Percentiles rank a stretch among this genome's conserved stretches.
These are phyloP conservation scores for Pipistrellus kuhlii DNA, from an alignment of 2,797 vertebrate species.

Conservation along the genomic window DNA sequence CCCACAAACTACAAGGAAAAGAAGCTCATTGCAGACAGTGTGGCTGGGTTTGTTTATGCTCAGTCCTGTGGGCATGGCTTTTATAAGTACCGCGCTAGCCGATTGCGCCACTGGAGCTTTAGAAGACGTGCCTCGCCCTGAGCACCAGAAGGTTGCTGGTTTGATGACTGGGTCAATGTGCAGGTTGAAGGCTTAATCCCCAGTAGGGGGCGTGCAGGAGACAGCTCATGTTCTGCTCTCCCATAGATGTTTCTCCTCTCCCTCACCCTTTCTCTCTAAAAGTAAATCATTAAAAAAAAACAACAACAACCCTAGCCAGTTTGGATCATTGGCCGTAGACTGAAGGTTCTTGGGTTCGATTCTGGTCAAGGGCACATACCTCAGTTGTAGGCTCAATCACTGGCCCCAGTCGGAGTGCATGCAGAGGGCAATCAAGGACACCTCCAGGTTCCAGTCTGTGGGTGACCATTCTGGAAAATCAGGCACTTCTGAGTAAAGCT, in stretches of 20 bases:
- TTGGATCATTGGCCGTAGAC: no score
- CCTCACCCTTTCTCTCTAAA: neutral
- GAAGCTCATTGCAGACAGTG: neutral
- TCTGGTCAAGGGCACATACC: neutral
- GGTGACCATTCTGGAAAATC: neutral
- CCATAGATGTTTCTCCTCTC: neutral
- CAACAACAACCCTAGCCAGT: no score
- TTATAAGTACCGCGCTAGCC: neutral
- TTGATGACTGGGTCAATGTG: neutral
- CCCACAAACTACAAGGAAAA: neutral
- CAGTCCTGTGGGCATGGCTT: neutral
- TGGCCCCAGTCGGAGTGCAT: no score
- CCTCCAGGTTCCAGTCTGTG: accelerated
- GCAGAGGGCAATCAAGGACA: neutral
- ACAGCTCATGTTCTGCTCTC: neutral
- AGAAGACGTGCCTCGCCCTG: neutral
- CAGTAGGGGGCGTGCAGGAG: neutral
- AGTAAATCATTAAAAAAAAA: neutral
- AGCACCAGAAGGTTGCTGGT: neutral
- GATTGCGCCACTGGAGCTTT: no score
- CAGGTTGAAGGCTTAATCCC: neutral
- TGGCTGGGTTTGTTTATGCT: neutral
- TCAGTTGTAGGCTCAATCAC: neutral
- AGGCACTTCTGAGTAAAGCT: slow-evolving; percentile 23
- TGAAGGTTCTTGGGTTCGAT: neutral